Evolutionary conservation across 2,797 vertebrate species (phyloP).

Genomic region (Nasua narica): DNA sequence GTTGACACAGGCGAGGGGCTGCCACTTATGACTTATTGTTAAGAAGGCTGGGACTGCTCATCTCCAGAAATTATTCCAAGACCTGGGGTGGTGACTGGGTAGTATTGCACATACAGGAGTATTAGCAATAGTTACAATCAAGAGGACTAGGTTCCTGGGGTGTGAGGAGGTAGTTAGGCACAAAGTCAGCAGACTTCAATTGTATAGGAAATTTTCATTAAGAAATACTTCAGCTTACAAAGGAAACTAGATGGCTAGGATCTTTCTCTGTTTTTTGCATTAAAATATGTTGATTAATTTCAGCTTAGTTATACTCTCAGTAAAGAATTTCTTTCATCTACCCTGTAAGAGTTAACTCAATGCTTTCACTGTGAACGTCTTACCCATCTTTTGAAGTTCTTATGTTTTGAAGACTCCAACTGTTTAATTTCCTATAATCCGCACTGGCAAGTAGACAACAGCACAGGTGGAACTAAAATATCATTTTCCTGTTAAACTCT

Average conservation of each 20-base stretch:
- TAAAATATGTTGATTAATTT: neutral
- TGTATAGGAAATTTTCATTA: neutral
- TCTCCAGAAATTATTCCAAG: neutral
- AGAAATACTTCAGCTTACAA: neutral
- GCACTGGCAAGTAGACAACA: neutral
- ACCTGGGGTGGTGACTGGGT: fast-evolving
- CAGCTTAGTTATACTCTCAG: neutral
- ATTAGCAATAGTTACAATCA: neutral
- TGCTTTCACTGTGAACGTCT: neutral
- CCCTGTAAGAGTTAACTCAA: neutral
- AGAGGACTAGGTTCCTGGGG: neutral
- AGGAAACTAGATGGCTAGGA: neutral
- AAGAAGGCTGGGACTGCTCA: neutral
- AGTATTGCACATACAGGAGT: too few relatives aligned
- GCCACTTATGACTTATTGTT: neutral
- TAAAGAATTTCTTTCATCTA: neutral
- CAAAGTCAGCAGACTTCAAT: neutral
- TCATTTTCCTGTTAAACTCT: neutral
- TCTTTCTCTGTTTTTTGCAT: neutral
- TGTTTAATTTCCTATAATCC: neutral
- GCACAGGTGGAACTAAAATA: neutral
- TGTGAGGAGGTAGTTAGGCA: neutral
- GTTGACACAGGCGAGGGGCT: neutral
- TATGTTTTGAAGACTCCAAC: neutral
- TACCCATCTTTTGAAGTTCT: neutral